These are phyloP conservation scores for Columba livia DNA, from an alignment of 2,113 vertebrate genomes.

Conservation along the genomic window DNA sequence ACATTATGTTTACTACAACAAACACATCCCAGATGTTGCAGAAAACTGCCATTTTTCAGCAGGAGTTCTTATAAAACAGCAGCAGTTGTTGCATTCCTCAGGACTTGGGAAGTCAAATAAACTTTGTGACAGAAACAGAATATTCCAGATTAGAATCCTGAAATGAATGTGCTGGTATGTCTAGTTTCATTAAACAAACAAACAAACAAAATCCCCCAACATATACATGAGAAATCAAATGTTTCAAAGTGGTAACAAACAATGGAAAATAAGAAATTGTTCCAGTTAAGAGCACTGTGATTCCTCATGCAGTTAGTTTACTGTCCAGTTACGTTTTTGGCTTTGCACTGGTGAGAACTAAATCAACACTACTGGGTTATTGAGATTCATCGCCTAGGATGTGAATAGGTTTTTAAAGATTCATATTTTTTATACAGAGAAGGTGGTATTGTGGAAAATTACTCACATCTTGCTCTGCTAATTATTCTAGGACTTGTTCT, in stretches of 20 bases:
- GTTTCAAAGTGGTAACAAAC: background rate
- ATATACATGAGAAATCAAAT: background rate
- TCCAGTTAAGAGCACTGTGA: background rate
- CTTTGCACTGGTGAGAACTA: background rate
- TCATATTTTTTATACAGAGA: background rate
- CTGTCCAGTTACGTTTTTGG: background rate
- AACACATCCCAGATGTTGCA: background rate
- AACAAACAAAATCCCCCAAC: background rate
- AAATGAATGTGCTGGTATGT: background rate
- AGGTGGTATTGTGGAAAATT: background rate
- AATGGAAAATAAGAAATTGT: background rate
- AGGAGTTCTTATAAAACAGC: background rate
- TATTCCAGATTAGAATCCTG: background rate
- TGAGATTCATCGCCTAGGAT: background rate
- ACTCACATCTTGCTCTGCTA: background rate
- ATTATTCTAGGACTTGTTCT: background rate
- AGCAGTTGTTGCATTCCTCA: background rate
- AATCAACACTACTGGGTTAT: background rate
- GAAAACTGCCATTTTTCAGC: background rate
- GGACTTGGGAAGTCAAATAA: background rate
- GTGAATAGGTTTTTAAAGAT: background rate
- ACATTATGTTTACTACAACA: background rate
- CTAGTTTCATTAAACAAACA: background rate
- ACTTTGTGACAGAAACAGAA: background rate
- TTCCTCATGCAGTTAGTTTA: background rate